Conservation (phyloP, 2,113 vertebrate species). For the Pseudorectes ferrugineus region DNA sequence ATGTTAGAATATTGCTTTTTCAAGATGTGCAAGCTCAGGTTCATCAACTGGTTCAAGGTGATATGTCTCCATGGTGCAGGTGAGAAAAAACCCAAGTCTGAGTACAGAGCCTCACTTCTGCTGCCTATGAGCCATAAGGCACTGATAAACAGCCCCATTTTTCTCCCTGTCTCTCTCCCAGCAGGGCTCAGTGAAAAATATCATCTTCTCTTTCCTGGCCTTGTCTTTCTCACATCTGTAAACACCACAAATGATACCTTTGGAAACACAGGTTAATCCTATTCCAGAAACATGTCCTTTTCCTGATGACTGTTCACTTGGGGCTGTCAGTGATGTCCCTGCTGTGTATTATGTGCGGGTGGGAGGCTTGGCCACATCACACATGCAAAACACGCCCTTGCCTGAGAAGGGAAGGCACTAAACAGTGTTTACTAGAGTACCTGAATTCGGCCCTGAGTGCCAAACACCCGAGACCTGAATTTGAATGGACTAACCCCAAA, state of each 20-base stretch:
- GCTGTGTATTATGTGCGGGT: background rate
- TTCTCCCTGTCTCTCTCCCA: background rate
- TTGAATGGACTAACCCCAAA: background rate
- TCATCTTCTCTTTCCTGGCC: background rate
- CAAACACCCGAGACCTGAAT: rapidly evolving
- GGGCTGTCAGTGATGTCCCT: background rate
- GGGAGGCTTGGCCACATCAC: background rate
- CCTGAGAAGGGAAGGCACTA: background rate
- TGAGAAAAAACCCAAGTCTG: background rate
- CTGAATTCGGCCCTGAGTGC: background rate
- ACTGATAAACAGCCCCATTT: background rate
- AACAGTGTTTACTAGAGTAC: background rate
- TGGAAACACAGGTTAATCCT: background rate
- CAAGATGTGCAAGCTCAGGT: background rate
- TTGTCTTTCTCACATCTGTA: background rate
- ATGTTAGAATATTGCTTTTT: background rate
- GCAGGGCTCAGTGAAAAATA: background rate
- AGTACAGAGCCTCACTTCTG: background rate
- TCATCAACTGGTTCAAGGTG: background rate
- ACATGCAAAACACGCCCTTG: background rate
- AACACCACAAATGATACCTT: background rate
- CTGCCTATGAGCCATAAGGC: background rate
- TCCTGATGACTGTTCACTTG: background rate
- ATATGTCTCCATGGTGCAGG: background rate
- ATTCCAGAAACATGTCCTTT: background rate